These are phyloP conservation scores for Trissolcus brochymenae DNA, from an alignment of 2,888 invertebrate species.

Conservation along the genomic window DNA sequence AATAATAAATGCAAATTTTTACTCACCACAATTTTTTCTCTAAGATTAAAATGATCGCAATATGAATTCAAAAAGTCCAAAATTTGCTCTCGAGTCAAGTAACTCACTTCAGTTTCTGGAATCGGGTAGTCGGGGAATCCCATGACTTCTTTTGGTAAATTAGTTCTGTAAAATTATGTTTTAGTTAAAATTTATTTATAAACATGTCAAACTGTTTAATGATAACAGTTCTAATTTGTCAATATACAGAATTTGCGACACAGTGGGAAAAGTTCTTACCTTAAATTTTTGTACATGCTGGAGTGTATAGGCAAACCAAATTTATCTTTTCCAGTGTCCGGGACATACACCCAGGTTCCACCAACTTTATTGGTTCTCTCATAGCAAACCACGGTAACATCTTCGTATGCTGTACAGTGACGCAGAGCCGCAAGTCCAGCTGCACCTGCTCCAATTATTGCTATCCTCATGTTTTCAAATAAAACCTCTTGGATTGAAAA, in stretches of 20 bases:
- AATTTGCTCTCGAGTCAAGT: slow-evolving; percentile 85
- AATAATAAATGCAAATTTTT: not conserved
- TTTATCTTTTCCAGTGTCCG: slow-evolving; percentile 84
- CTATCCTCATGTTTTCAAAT: slow-evolving; percentile 77
- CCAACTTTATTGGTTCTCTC: slow-evolving; percentile 88
- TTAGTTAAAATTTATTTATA: slow-evolving; percentile 1
- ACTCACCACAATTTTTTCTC: slow-evolving; percentile 81
- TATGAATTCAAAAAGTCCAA: slow-evolving; percentile 85
- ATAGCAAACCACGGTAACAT: slow-evolving; percentile 81
- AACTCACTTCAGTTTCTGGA: slow-evolving; percentile 84
- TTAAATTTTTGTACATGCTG: slow-evolving; percentile 93
- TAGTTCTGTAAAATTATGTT: slow-evolving; percentile 81
- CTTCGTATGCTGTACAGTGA: slow-evolving; percentile 78
- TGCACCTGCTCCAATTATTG: slow-evolving; percentile 92
- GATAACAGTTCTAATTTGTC: not conserved
- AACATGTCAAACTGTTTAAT: not conserved
- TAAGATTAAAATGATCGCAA: slow-evolving; percentile 82
- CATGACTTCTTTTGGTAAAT: slow-evolving; percentile 96
- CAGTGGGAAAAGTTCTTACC: slow-evolving; percentile 78
- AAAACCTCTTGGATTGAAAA: not conserved
- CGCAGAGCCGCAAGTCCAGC: slow-evolving; percentile 89
- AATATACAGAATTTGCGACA: not conserved
- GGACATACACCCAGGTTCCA: slow-evolving; percentile 94
- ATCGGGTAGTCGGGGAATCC: slow-evolving; percentile 91
- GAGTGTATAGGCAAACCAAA: slow-evolving; percentile 90